Evolutionary conservation across 2,113 vertebrate species (phyloP), one percentile per base, ranked within the genome.

Genomic region (Chiloscyllium plagiosum): DNA sequence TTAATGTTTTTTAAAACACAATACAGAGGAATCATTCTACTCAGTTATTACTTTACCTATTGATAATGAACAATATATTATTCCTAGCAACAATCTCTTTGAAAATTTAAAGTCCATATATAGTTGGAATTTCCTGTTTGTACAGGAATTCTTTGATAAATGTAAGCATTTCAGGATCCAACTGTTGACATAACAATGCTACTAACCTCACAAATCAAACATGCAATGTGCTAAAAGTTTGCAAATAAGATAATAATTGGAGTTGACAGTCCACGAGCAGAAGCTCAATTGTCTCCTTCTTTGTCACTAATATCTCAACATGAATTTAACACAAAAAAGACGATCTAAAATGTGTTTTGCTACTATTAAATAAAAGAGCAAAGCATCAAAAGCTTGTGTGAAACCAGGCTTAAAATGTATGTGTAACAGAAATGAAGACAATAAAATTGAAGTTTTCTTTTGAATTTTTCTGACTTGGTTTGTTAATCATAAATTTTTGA

Each of bases 381-480:
- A 65, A 92, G 87, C 24, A 90, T 26, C 76, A 80, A 80, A n/a
- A 15, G 56, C 33, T 92, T 61, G 20, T n/a, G 66, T 13, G 89
- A 68, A 93, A 66, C 13, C 22, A 68, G 20, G 33, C 33, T 93
- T 65, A 68, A 68, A 93, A 83, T 83, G 19, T 42, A 83, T 42
- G 13, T 83, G 89, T 93, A 52, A 66, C 56, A 93, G 33, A 66
- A 33, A 10, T 37, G n/a, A 93, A 68, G 61, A 93, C 89, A 68
- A 89, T 56, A 89, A 93, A 68, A 66, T 93, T 92, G 0, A 47
- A 56, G 26, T 90, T 93, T 93, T 68, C 66, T 93, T 93, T 33
- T 4, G 89, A 93, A 37, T 66, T 93, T 93, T 90, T 37, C 33
- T 93, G n/a, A 42, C 61, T 33, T 22, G 19, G 15, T n/a, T 92